A percentile compares a stretch with the other conserved stretches of the same genome.
Conservation (phyloP, 1,140 invertebrate genomes). For the Drusus annulatus region DNA sequence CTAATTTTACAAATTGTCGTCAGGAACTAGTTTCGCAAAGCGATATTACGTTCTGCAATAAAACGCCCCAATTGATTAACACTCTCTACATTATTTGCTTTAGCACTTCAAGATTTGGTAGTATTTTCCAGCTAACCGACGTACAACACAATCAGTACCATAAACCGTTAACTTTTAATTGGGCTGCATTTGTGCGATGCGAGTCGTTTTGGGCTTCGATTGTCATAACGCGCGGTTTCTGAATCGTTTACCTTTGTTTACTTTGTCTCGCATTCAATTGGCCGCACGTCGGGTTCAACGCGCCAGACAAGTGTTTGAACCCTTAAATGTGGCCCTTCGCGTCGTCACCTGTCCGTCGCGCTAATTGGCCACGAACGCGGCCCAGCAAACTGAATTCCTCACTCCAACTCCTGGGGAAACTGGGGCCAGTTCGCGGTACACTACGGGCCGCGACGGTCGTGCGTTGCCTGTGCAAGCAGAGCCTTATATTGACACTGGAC, state of each 20-base stretch:
- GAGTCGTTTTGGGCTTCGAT: too few relatives aligned
- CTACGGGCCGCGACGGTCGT: constrained; percentile 11
- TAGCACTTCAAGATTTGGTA: too few relatives aligned
- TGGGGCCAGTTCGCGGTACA: constrained; percentile 23
- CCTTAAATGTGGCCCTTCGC: constrained; percentile 23
- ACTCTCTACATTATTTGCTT: too few relatives aligned
- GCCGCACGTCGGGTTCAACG: constrained; percentile 24
- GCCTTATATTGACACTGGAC: background rate
- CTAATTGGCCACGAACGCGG: constrained; percentile 31
- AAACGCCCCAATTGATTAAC: too few relatives aligned
- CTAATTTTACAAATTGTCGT: background rate
- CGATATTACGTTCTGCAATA: background rate
- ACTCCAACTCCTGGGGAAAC: constrained; percentile 16
- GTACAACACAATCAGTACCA: too few relatives aligned
- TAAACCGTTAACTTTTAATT: too few relatives aligned
- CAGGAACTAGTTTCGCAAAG: background rate
- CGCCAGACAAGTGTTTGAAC: constrained; percentile 19
- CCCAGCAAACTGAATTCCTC: constrained; percentile 15
- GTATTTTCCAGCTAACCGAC: too few relatives aligned
- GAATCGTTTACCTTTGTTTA: too few relatives aligned
- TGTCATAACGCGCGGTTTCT: too few relatives aligned
- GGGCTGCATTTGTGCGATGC: too few relatives aligned
- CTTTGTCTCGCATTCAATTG: background rate
- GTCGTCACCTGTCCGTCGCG: constrained; percentile 41
- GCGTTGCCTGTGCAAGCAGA: constrained; percentile 8